Base-by-base conservation (phyloP, 2,888 invertebrate genomes). In the Agrilus biguttatus region DNA sequence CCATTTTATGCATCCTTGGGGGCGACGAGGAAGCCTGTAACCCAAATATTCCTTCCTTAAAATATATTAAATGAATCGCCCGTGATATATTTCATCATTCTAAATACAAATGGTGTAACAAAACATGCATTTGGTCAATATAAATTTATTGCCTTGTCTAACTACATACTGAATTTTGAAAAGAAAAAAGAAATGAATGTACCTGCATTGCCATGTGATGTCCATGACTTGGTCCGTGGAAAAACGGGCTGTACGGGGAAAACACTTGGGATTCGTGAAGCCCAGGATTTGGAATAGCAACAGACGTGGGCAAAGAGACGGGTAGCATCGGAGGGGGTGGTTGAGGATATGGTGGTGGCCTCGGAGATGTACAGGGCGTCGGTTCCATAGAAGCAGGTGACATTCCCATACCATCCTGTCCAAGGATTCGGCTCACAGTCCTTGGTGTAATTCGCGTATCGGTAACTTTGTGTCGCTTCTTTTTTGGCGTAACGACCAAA, bases 391-490 rank as follows among this genome's bases (percentile, higher is more conserved):
- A 55, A 32, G 60, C 77, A 42, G 78, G 77, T 46, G 81, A 80
- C 55, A 80, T 80, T 42, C 80, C 80, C 55, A 78, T 76, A 38
- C 83, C 84, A 55, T 89, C 88, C 62, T 83, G 83, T 13, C 66
- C 87, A 55, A 90, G 68, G 52, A 90, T 82, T 51, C 90, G 75
- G 63, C 87, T 88, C 37, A 90, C 89, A 39, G 91, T 89, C 51
- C 91, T 75, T 17, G 91, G 90, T 32, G 91, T 90, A 53, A 92
- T 87, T 54, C 92, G 75, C 42, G 91, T 90, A 61, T 92, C 92
- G 33, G 95, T 95, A 58, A 93, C 89, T 83, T 96, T 96, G 62
- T 95, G 93, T 43, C 96, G 77, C 70, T 93, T 95, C 74, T 93
- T 95, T 70, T 93, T 93, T 2, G 90, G 89, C 38, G 89, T 87